Base-by-base conservation (phyloP, 2,888 invertebrate genomes). In the Scaptomyza flava region DNA sequence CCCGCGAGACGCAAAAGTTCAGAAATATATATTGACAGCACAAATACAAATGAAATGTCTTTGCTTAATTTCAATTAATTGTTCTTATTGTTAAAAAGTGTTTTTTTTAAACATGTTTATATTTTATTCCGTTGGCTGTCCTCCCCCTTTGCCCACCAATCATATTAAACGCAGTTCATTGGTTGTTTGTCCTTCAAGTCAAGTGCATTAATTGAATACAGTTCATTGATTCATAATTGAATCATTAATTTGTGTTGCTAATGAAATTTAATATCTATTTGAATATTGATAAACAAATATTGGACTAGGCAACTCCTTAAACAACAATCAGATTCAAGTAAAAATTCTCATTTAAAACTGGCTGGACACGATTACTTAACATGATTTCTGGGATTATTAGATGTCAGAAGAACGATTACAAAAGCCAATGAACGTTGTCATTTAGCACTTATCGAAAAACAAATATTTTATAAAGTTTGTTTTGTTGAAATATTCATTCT, bases 181-280 rank as follows among this genome's bases (percentile, higher is more conserved):
- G 59, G 50, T 65, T 78, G 68, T 64, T 73, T 78, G 85, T 78
- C 83, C 85, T 83, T 84, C 83, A 77, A 77, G 41, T 65, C 27
- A 64, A 74, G 67, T 50, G 65, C 52, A 38, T 67, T 62, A 67
- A 62, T 77, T 68, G 62, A 41, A 53, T 58, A 41, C 9, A 76
- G 85, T 78, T 84, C 85, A 85, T 83, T 83, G 83, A 83, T 81
- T 85, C 78, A 72, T 78, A 79, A 84, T 82, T 81, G 72, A 71
- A 70, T 64, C 58, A 71, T 68, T 68, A 74, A 68, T n/a, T 48
- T 67, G 71, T 62, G 67, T 66, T 63, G 17, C 17, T 17, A 17
- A 72, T 68, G 57, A 71, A 64, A 61, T 68, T 38, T 51, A 68
- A 71, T 70, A 68, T 60, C 56, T 60, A 48, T 31, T 45, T 36